Evolutionary conservation across 2,888 invertebrate species (phyloP), one percentile per base, ranked within the genome.

Genomic region (Lochmaea crataegi): DNA sequence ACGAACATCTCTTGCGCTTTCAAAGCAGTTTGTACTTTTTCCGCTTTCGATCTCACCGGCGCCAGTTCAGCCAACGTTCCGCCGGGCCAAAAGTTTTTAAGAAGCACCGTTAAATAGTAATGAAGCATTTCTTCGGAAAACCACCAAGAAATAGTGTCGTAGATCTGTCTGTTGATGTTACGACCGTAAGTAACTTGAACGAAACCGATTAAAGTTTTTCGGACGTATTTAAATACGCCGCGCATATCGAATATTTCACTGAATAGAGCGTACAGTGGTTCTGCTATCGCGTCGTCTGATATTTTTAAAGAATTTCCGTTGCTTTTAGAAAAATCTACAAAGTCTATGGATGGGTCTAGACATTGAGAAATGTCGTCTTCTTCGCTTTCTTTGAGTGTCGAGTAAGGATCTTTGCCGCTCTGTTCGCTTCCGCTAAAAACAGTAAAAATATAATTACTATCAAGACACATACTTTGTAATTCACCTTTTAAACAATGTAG

Each of bases 81-180:
- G 68, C 94, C 93, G 0, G 96, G 95, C 96, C 96, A 97, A 91
- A 96, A 94, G 1, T 94, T 94, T 85, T 96, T 96, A 70, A 94
- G 90, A 75, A 96, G 91, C 41, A 94, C 89, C 72, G 94, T 92
- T 63, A 94, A 92, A 85, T 96, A 97, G 85, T 94, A 95, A 83
- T 96, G 94, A 73, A 97, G 86, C 96, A 96, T 96, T 75, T 94
- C 93, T 85, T 97, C 97, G 12, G 95, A 96, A 83, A 95, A 94
- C 80, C 95, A 87, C 93, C 95, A 96, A 41, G 93, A 91, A 66
- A 96, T 93, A 0, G 94, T 95, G 82, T 96, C 96, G 78, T 95
- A 90, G 68, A 96, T 93, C 90, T 96, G 96, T 78, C 96, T 93
- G 85, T 96, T 97, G 61, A 97, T 97, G 72, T 96, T 96, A 75